Base-by-base conservation (phyloP, 37 sponge, comb jelly and placozoan species). In the Haliclona indistincta region DNA sequence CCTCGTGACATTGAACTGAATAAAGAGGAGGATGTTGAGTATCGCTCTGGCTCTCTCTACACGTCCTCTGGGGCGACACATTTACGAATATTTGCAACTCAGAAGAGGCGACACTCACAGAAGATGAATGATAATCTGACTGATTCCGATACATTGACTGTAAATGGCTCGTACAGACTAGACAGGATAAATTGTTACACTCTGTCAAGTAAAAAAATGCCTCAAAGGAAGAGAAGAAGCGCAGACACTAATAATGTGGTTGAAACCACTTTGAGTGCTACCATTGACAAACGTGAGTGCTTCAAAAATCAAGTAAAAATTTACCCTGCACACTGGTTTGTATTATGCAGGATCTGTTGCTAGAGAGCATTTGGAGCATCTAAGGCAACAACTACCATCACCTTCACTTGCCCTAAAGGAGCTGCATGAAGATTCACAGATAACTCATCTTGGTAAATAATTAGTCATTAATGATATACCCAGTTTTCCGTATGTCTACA, bases 381-480 rank as follows among this genome's bases (percentile, higher is more conserved):
- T 80, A 37, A 70, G 81, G 37, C 71, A 70, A 39, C 19, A 41
- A 8, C 38, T 80, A 23, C 71, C 81, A 8, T 80, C 81, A n/a
- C 45, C 71, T 11, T 34, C 41, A 23, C 47, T 40, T 20, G 49
- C 62, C 2, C 43, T 80, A 40, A 52, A 70, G 47, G 15, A 29
- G 28, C 64, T 80, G 34, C 81, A 70, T 51, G 60, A 44, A 5
- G 71, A 70, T 39, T 64, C 81, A 19, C 35, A 61, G 36, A 36
- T 71, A 6, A 23, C 23, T 38, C 60, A 58, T n/a, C 34, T 70
- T 63, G 81, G 81, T 80, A 35, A 4, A 3, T 29, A 33, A 15
- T 37, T 44, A 13, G 23, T n/a, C n/a, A n/a, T n/a, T n/a, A n/a
- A n/a, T n/a, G n/a, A n/a, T n/a, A n/a, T n/a, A n/a, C n/a, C n/a